Base-by-base conservation (phyloP, 1,140 invertebrate genomes). In the Laupala kohalensis region DNA sequence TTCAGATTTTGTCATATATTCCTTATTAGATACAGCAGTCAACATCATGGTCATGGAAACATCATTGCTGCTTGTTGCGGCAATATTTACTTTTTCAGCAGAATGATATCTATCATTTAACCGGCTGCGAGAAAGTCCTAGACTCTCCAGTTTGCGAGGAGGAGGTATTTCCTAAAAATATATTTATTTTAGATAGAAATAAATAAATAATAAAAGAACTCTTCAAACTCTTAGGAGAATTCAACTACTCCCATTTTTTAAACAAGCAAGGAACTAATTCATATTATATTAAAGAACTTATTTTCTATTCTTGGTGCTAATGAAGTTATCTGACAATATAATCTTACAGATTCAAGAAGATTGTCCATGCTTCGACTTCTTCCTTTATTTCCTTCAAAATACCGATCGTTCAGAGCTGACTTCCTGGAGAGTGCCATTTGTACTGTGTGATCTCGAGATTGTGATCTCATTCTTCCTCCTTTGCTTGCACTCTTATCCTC, bases 51-150 rank as follows among this genome's bases (percentile, higher is more conserved):
- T 66, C 64, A 66, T 66, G 2, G 63, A 65, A 19, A 71, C 37
- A 65, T 71, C 70, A 65, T 30, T 66, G 26, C 63, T 30, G 74
- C 72, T 74, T 76, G 76, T 71, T 75, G 76, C 85, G 9, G 37
- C 19, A 13, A 53, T 13, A 85, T 78, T 85, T 86, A 78, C 68
- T 69, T 77, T 84, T 68, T 94, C 92, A 24, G 92, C 87, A 12
- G 91, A 93, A 75, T 92, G 92, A 76, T 95, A 95, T 4, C 93
- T 83, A 70, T 94, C 93, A 76, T 95, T 95, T 5, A 95, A 80
- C 71, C 90, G 86, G n/a, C 90, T 92, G 76, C 90, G 87, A 5
- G 92, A 94, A 9, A 95, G 79, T 0, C 92, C 92, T 64, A 92
- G 80, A 72, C 88, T 87, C 0, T 88, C 85, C 5, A 93, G 79